phyloP scores from a whole-genome alignment of 2,888 invertebrate species.

The Spilosoma lubricipeda region DNA sequence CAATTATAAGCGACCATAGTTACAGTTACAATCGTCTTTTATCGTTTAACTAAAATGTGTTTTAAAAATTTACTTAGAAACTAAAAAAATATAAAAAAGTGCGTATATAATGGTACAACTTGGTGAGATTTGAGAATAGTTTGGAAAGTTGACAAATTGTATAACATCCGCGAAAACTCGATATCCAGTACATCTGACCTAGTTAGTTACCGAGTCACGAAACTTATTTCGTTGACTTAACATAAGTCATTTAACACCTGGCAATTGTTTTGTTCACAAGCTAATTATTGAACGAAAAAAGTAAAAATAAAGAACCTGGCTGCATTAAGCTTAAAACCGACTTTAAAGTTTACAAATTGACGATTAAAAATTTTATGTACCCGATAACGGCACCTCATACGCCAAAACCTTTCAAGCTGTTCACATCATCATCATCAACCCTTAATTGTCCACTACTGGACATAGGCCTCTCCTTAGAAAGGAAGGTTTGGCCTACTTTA shows the following conservation, averaged over 20 bases:
- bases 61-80: not conserved
- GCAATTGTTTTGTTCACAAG: not conserved
- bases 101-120: not conserved
- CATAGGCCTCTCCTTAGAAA: no score
- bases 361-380: no score
- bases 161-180: slow-evolving; percentile 24
- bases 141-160: slow-evolving; percentile 25
- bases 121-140: not conserved
- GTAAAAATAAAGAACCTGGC: no score
- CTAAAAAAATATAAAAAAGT: not conserved
- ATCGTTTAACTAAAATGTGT: no score
- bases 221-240: slow-evolving; percentile 1
- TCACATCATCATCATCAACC: no score
- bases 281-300: no score
- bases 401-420: no score
- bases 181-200: slow-evolving; percentile 8
- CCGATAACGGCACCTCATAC: no score
- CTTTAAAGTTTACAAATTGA: no score
- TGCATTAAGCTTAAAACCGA: no score
- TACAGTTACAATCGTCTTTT: not conserved
- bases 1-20: not conserved
- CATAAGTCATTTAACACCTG: not conserved
- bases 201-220: slow-evolving; percentile 14
- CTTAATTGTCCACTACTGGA: no score
- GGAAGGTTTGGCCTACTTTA: no score